Base-by-base conservation (phyloP, 1,140 invertebrate species). In the Drosophila malerkotliana region DNA sequence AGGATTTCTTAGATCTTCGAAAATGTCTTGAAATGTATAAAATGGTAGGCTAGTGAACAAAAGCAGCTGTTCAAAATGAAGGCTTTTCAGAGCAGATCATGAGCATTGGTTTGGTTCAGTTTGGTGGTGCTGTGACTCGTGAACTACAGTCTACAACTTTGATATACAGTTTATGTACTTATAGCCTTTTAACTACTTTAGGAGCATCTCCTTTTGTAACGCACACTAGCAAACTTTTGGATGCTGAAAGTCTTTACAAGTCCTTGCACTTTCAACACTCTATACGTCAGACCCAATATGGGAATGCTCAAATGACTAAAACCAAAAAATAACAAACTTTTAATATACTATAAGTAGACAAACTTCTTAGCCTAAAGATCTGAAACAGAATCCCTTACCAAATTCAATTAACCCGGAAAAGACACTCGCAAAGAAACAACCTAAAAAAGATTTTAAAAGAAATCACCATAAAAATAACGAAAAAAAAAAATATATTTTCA, bases 141-240 rank as follows among this genome's bases (percentile, higher is more conserved):
- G 32, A 67, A 59, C 58, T 64, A 57, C 28, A 62, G 71, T 84
- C 76, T 60, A 52, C 54, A 73, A 59, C 79, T 73, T 84, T 77
- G 60, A 76, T 84, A 83, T 48, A 61, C 62, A 68, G 30, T 81
- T 63, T 66, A 60, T 39, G 9, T 53, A 56, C 30, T 37, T 73
- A 56, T 47, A 47, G 52, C 39, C 63, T 45, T 28, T 61, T 49
- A 39, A 49, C 32, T 45, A 63, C 39, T 52, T 57, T 51, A 47
- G 21, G 58, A 48, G 39, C 41, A 55, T 24, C 48, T 45, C 53
- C 55, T 72, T 76, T 80, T 74, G 56, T 58, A 80, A 63, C 41
- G 51, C 61, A 64, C 49, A 32, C 30, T 48, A 72, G 51, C 24
- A 49, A 68, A 39, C 12, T 69, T 69, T 47, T 24, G 48, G 53